Evolutionary conservation across 2,797 vertebrate species (phyloP), one percentile per base, ranked within the genome.

Genomic region (Lithobates sylvaticus): DNA sequence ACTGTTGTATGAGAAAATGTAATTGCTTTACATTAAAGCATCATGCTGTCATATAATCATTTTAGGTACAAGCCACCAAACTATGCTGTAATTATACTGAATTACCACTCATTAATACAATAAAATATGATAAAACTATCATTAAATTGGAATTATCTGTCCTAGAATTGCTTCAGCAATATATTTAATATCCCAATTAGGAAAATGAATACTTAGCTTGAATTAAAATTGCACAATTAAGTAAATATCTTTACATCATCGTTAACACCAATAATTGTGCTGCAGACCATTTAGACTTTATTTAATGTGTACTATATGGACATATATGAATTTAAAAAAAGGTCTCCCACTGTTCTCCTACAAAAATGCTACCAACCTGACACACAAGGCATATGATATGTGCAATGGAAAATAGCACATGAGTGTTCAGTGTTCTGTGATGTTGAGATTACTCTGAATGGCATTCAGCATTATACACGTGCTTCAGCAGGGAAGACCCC

Each of bases 41-140:
- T 64, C 50, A 65, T 82, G 85, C 67, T 78, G 67, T 39, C 74
- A 78, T 58, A 26, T 86, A 86, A 83, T 86, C 64, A 47, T 77
- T 81, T 72, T 73, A 78, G 68, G 67, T 29, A 58, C 39, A 78
- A 73, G 36, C 74, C 72, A 65, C 67, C 74, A 54, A 32, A 65
- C 26, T 44, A 78, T 82, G 27, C 65, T 78, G 10, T 78, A 50
- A 87, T 87, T 81, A 77, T 78, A 58, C 36, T 72, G 69, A 83
- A 83, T 78, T 72, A 78, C 79, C 73, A 39, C 68, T 83, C 68
- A 78, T 78, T 83, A 78, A 78, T 83, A 71, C 39, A 39, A 54
- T 47, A 83, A 72, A 78, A 78, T 72, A 74, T 87, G 42, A 54
- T 65, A 78, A 10, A 86, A 50, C 67, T 36, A 78, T 67, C 47